Base-by-base conservation (phyloP, 2,888 invertebrate species). In the Alloplasta piceator region DNA sequence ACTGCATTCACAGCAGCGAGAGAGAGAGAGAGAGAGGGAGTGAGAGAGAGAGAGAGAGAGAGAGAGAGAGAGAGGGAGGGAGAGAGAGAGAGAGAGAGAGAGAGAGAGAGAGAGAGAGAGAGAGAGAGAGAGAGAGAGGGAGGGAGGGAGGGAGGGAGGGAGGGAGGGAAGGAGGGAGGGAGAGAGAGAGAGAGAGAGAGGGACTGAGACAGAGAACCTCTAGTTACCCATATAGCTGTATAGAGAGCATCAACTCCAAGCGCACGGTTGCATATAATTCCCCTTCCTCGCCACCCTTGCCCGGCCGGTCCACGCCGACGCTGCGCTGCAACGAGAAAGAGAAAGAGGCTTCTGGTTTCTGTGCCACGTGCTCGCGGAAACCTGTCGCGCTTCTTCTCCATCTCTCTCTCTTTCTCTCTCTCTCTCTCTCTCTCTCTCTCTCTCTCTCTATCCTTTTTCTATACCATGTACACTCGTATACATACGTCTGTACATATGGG, bases 311-410 rank as follows among this genome's bases (percentile, higher is more conserved):
- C 60, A 67, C 67, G 67, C 60, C 67, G 75, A 60, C 66, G 58
- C 67, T 60, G 50, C 66, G 43, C 56, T 56, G 48, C 74, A 52
- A 52, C 72, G 12, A 50, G 50, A 10, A 41, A 71, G 58, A 68
- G 56, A 36, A n/a, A 63, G 66, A 63, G 46, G 50, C 61, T 60
- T 38, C 76, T 70, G 79, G 68, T 71, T 80, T 80, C 83, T 82
- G 74, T 83, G 83, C 82, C 84, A 85, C 83, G 85, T 84, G 84
- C 84, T 78, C 84, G 70, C 81, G 85, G 87, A 87, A 89, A 89
- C 89, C 88, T 89, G 89, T 89, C 89, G 89, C 86, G 86, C 86
- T 85, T 82, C 79, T 84, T 68, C 67, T 58, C 81, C 39, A 66
- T 81, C 74, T 66, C 48, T 5, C 81, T 77, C 50, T 66, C 48